Base-by-base conservation (phyloP, 35 echinoderm and acorn worm species). In the Lytechinus pictus region DNA sequence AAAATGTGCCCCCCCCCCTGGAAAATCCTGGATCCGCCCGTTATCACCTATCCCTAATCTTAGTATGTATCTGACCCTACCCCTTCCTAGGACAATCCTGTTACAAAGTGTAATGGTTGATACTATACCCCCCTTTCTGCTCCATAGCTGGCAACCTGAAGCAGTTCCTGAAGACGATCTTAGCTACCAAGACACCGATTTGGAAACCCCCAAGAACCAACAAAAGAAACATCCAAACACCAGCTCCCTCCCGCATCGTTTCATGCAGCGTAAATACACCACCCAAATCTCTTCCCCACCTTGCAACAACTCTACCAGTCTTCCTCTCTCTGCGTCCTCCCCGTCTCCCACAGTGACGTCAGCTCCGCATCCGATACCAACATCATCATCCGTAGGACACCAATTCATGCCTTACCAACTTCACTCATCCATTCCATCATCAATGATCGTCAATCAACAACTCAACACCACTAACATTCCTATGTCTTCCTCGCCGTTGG, bases 311-410 rank as follows among this genome's bases (percentile, higher is more conserved):
- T 12, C 92, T 12, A 57, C 10, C 92, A 27, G 54, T 93, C 92
- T 55, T 54, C 92, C 92, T 55, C n/a, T 24, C 21, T 9, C 92
- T n/a, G 52, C 88, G 52, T 44, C 88, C 88, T 90, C 88, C 88
- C 88, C 19, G 29, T 52, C 52, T 19, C 88, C 88, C 29, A 54
- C 11, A 8, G 29, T 29, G 52, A 44, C 52, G 12, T 54, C 88
- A 90, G 28, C 88, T 10, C 27, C 88, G 2, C 16, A 79, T 79
- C 12, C 57, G 16, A 60, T 16, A 60, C 16, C 66, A 79, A 79
- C 66, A n/a, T 79, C 66, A 79, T n/a, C 66, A 0, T 0, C 4
- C n/a, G 66, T 24, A 79, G 19, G 19, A 24, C 16, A 93, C 92
- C 52, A 93, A 53, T 93, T 10, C 52, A 57, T 10, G 13, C 54